A percentile compares a stretch with the other conserved stretches of the same genome.
phyloP scores from a whole-genome alignment of 2,113 vertebrate species.

The Apodemus sylvaticus region DNA sequence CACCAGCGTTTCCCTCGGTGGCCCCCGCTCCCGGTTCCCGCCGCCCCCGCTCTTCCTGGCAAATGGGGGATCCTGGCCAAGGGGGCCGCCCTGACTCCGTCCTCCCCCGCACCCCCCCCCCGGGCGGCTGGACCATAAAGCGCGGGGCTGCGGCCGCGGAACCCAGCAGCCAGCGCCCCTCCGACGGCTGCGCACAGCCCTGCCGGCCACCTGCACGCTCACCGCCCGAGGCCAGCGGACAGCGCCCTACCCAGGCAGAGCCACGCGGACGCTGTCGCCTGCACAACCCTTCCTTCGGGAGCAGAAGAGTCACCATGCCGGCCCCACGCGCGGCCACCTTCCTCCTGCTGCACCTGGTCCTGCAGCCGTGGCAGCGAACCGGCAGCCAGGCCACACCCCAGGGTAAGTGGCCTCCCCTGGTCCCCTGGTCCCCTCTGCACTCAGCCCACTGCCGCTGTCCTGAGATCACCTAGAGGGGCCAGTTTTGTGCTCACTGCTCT shows the following conservation, averaged over 20 bases:
- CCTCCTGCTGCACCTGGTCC: conserved; percentile 86
- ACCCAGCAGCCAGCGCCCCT: conserved; percentile 19
- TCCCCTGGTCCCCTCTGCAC: no score
- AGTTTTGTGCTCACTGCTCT: neutral
- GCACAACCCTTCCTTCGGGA: neutral
- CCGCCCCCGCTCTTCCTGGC: conserved; percentile 50
- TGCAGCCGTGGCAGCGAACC: conserved; percentile 84
- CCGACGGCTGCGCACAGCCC: conserved; percentile 41
- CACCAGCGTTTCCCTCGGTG: neutral
- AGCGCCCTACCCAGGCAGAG: neutral
- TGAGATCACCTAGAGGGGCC: neutral
- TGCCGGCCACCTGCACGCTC: conserved; percentile 52
- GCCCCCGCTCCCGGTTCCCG: neutral
- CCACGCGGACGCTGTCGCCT: neutral
- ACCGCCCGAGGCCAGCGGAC: neutral
- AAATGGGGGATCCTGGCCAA: conserved; percentile 59
- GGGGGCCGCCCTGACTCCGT: conserved; percentile 64
- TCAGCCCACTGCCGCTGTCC: neutral
- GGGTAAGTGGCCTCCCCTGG: conserved; percentile 85
- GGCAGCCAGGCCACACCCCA: conserved; percentile 85
- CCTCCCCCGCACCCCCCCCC: conserved; percentile 65
- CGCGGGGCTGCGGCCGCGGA: neutral
- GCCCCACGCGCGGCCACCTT: conserved; percentile 75
- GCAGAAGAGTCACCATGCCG: conserved; percentile 74
- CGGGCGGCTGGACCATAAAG: conserved; percentile 47